Base-by-base conservation (phyloP, 2,888 invertebrate genomes). In the Blera fallax region DNA sequence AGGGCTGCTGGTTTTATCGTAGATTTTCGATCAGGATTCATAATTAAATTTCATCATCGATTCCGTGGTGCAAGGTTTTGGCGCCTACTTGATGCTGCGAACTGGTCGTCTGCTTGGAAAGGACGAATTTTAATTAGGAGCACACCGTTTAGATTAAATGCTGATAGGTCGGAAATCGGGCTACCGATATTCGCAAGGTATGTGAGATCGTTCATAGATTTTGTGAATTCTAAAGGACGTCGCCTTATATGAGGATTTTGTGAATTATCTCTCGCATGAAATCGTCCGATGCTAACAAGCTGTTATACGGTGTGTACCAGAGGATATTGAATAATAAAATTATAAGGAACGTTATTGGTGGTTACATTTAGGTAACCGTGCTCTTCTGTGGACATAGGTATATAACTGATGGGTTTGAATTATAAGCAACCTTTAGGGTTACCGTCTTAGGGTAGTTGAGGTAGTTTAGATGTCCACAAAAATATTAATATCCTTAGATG, bases 21-120 rank as follows among this genome's bases (percentile, higher is more conserved):
- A 34, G 14, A 29, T 18, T 65, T 56, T 29, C 80, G 70, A 84
- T 84, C 84, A 34, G 80, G 74, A 80, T 74, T 80, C 74, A 76
- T 70, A 80, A 80, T 80, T 80, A 79, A 84, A 79, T 79, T 73
- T 54, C 73, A 79, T 78, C 73, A 84, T 48, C 43, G 50, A 69
- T 80, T 74, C 80, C 80, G 74, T 80, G 70, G 80, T 76, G 74
- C 45, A 84, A 80, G 70, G 54, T 84, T 84, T 84, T 80, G 80
- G 84, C 84, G 84, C 80, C 74, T 70, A 29, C 52, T 67, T 72
- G 27, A 69, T 40, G 32, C 67, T 80, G 37, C 80, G 32, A 32
- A 43, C 27, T 54, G n/a, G 27, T 37, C 24, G 10, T 14, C 58
- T 45, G 14, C n/a, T 14, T 8, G 3, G 37, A 24, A 32, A 58